Evolutionary conservation across 2,797 vertebrate species (phyloP).

Genomic region (Epinephelus malabaricus): DNA sequence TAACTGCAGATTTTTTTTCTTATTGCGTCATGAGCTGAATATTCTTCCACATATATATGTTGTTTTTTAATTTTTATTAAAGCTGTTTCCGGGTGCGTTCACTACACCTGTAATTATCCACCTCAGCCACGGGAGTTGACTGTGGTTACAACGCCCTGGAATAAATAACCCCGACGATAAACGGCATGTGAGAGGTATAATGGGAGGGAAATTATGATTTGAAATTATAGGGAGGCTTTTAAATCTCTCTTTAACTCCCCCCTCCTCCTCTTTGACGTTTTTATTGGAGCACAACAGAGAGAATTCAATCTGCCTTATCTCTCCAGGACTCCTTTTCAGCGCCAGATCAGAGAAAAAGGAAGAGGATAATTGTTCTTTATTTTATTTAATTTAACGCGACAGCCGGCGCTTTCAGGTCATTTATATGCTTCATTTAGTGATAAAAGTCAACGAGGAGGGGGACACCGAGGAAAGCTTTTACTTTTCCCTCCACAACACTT

Average conservation of each 20-base stretch:
- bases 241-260: conserved; percentile 75
- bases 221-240: conserved; percentile 82
- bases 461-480: conserved; percentile 60
- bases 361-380: conserved; percentile 90
- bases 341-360: conserved; percentile 87
- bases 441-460: conserved; percentile 85
- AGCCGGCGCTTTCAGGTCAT: conserved; percentile 89
- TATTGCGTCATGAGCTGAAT: conserved; percentile 3
- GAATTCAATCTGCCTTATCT: conserved; percentile 89
- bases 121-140: conserved; percentile 75
- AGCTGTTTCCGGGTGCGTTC: background rate
- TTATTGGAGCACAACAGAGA: conserved; percentile 85
- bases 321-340: conserved; percentile 86
- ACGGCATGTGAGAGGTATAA: conserved; percentile 75
- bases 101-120: conserved; percentile 73
- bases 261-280: conserved; percentile 76
- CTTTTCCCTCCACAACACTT: conserved; percentile 74
- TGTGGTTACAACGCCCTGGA: conserved; percentile 69
- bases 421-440: conserved; percentile 92
- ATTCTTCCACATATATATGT: background rate
- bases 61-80: too few species aligned
- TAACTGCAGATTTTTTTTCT: conserved; percentile 45
- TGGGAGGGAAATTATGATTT: conserved; percentile 85
- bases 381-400: conserved; percentile 90
- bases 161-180: conserved; percentile 76